Conservation (phyloP, 2,113 vertebrate species). For the Haplochromis vanheusdeni region DNA sequence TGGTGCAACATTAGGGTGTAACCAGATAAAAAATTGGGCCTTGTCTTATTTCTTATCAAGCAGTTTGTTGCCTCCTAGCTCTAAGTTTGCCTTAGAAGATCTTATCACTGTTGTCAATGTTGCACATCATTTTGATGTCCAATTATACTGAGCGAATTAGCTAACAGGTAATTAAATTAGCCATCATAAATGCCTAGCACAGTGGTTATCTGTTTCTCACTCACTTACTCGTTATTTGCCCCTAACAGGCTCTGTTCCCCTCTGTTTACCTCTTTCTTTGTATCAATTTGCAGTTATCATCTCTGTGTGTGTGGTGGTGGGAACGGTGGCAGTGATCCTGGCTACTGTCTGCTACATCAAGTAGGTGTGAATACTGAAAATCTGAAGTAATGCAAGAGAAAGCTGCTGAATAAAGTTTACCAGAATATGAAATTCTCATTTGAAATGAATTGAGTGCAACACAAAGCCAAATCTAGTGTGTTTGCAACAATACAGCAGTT, state of each 20-base stretch:
- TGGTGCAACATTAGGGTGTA: background rate
- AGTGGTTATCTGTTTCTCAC: background rate
- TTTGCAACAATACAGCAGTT: background rate
- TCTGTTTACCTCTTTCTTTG: background rate
- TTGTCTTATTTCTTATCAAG: background rate
- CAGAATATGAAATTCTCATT: background rate
- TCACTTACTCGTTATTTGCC: background rate
- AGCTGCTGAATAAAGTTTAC: background rate
- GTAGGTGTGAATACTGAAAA: constrained; percentile 63
- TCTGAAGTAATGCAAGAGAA: background rate
- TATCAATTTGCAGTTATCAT: constrained; percentile 72
- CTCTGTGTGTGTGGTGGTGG: constrained; percentile 71
- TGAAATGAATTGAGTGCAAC: background rate
- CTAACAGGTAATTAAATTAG: background rate
- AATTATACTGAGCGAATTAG: background rate
- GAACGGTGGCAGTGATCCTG: constrained; percentile 70
- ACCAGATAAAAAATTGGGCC: background rate
- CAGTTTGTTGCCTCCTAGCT: background rate
- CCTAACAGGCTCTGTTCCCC: background rate
- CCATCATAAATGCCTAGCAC: background rate
- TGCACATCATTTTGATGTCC: background rate
- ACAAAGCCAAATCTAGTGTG: background rate
- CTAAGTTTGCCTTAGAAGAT: background rate
- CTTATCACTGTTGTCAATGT: background rate
- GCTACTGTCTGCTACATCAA: constrained; percentile 79